These are phyloP conservation scores for Musca domestica DNA, from an alignment of 1,140 invertebrate species.

Conservation along the genomic window DNA sequence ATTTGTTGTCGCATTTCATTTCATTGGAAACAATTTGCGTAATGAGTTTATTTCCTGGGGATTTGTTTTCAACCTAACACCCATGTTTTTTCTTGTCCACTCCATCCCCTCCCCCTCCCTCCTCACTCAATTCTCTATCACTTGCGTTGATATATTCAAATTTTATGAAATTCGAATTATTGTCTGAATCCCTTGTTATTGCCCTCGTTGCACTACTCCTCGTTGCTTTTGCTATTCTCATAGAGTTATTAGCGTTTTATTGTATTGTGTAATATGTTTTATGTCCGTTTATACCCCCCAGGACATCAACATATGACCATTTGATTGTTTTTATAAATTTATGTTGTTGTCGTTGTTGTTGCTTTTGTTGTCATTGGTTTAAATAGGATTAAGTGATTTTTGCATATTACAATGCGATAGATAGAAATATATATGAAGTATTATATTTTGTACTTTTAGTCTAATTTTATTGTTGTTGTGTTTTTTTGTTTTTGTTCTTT, in stretches of 20 bases:
- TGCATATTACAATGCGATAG: slow-evolving; percentile 7
- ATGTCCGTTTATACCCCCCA: background rate
- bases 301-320: no score
- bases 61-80: slow-evolving; percentile 5
- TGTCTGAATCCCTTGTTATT: background rate
- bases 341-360: background rate
- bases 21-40: slow-evolving; percentile 6
- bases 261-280: background rate
- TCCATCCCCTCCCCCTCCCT: no score
- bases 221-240: no score
- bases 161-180: background rate
- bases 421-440: background rate
- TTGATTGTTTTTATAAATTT: no score
- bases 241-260: no score
- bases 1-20: background rate
- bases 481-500: no score
- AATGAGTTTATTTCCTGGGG: slow-evolving; percentile 20
- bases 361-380: slow-evolving; percentile 3
- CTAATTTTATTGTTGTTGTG: background rate
- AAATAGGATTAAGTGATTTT: slow-evolving; percentile 21
- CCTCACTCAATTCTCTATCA: background rate
- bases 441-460: background rate
- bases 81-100: slow-evolving; percentile 2
- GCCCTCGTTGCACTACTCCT: no score
- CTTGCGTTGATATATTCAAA: background rate